Percentiles rank a stretch among this genome's conserved stretches.
Conservation (phyloP, 2,888 invertebrate genomes). For the Pinctada fucata region DNA sequence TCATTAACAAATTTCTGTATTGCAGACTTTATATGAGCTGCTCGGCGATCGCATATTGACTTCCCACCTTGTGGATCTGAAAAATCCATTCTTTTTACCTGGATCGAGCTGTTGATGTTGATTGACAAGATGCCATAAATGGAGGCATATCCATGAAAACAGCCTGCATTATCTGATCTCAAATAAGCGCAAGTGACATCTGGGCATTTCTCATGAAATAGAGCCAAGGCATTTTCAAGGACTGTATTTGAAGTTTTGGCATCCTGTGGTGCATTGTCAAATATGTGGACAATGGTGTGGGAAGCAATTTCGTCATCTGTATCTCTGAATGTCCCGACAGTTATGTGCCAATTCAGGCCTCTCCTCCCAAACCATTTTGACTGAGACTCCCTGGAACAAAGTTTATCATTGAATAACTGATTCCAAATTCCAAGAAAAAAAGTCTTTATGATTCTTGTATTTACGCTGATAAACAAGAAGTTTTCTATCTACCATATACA, state of each 20-base stretch:
- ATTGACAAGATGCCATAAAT: conserved; percentile 9
- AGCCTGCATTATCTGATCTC: conserved; percentile 38
- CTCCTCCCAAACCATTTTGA: conserved; percentile 24
- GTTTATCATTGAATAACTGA: too few relatives aligned
- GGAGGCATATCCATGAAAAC: conserved; percentile 10
- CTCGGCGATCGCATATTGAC: conserved; percentile 31
- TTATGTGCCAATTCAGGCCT: conserved; percentile 17
- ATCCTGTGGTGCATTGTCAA: conserved; percentile 30
- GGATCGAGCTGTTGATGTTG: conserved; percentile 4
- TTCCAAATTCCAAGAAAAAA: too few relatives aligned
- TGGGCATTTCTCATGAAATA: neutral
- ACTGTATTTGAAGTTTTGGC: conserved; percentile 29
- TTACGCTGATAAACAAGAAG: too few relatives aligned
- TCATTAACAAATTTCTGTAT: conserved; percentile 31
- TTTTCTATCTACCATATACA: too few relatives aligned
- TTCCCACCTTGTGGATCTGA: conserved; percentile 35
- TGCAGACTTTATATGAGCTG: conserved; percentile 29
- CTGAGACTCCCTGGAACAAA: conserved; percentile 5
- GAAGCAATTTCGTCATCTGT: neutral
- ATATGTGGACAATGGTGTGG: conserved; percentile 25
- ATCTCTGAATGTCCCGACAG: conserved; percentile 3
- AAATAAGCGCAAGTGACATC: conserved; percentile 10
- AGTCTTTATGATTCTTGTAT: too few relatives aligned
- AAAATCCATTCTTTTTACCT: conserved; percentile 25
- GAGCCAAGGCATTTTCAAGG: conserved; percentile 9